phyloP scores from a whole-genome alignment of 1,140 invertebrate genomes.

The Drosophila oshimai region DNA sequence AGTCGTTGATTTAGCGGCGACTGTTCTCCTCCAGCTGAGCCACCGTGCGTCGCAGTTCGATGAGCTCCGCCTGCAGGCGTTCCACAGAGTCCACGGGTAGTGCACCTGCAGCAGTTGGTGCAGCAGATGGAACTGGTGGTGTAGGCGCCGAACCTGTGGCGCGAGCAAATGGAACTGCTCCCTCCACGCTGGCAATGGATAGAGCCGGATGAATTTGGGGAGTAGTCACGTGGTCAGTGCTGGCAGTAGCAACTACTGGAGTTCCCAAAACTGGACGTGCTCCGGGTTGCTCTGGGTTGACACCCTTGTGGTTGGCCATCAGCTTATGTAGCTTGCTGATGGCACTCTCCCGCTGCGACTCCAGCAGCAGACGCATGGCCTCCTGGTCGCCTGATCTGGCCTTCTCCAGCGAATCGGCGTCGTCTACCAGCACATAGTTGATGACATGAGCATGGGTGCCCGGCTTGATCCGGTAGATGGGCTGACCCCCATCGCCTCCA shows the following conservation, averaged over 20 bases:
- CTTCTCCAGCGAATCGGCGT: constrained; percentile 62
- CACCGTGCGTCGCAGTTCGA: constrained; percentile 37
- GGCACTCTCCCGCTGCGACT: constrained; percentile 61
- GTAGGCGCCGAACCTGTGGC: background rate
- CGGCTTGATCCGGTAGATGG: constrained; percentile 65
- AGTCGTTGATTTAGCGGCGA: background rate
- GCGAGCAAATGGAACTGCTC: background rate
- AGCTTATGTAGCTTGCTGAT: constrained; percentile 50
- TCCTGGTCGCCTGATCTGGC: constrained; percentile 60
- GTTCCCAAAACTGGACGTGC: background rate
- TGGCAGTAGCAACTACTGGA: background rate
- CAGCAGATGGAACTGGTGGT: background rate
- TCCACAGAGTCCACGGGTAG: background rate
- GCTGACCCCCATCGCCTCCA: constrained; percentile 7
- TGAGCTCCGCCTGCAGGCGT: constrained; percentile 48
- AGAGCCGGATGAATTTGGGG: constrained; percentile 63
- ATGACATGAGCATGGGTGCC: constrained; percentile 65
- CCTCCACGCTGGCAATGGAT: constrained; percentile 60
- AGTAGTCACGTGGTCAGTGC: constrained; percentile 33
- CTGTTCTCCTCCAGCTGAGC: constrained; percentile 5
- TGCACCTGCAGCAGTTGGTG: background rate
- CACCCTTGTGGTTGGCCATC: constrained; percentile 44
- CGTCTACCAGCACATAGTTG: constrained; percentile 64
- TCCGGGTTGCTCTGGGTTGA: too few species aligned
- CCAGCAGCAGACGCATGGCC: constrained; percentile 53